Percentiles rank a stretch among this genome's conserved stretches.
phyloP scores from a whole-genome alignment of 37 sponge, comb jelly and placozoan species.

The Halichondria panicea region DNA sequence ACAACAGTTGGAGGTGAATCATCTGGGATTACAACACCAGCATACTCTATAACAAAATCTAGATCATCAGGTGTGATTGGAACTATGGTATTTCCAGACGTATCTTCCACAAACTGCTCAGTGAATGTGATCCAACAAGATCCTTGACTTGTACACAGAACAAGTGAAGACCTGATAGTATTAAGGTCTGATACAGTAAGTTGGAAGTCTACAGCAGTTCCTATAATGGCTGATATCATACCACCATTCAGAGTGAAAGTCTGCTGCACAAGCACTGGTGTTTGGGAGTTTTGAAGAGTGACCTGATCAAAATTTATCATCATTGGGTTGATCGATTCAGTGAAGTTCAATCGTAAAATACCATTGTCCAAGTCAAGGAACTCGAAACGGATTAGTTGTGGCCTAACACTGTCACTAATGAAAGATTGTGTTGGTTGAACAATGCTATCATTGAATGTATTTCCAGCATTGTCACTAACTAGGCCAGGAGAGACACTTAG shows the following conservation, averaged over 20 bases:
- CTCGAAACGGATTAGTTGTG: conserved; percentile 61
- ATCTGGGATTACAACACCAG: conserved; percentile 46
- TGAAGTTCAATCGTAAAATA: conserved; percentile 61
- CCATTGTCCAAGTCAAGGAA: conserved; percentile 71
- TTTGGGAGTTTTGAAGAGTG: conserved; percentile 23
- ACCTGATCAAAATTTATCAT: conserved; percentile 38
- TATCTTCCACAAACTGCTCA: conserved; percentile 40
- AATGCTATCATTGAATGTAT: conserved; percentile 23
- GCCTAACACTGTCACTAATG: conserved; percentile 56
- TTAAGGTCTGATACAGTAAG: conserved; percentile 56
- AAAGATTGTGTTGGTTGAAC: conserved; percentile 29
- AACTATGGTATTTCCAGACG: conserved; percentile 42
- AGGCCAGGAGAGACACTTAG: conserved; percentile 23
- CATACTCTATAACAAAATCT: background rate
- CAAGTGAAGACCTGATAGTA: conserved; percentile 33
- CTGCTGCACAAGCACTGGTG: background rate
- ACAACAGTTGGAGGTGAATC: conserved; percentile 49
- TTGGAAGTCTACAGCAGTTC: conserved; percentile 46
- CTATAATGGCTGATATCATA: conserved; percentile 20
- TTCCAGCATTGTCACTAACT: conserved; percentile 63
- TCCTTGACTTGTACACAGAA: conserved; percentile 25
- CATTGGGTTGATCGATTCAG: conserved; percentile 60
- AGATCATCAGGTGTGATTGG: conserved; percentile 10
- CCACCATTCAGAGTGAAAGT: conserved; percentile 43
- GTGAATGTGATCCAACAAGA: conserved; percentile 56